Conservation (phyloP, 2,888 invertebrate species). For the Oscheius sp. region DNA sequence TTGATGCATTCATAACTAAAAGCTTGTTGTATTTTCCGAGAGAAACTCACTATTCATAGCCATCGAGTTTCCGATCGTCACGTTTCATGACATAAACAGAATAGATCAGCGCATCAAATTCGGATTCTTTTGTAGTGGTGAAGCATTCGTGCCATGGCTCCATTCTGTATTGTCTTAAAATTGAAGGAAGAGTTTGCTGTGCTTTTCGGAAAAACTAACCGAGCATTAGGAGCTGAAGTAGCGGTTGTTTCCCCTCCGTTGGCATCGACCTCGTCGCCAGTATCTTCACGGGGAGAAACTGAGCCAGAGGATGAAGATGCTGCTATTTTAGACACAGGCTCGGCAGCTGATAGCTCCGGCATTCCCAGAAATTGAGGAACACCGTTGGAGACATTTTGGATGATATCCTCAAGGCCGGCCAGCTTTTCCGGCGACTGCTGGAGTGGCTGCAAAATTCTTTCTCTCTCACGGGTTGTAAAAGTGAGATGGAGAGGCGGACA, state of each 20-base stretch:
- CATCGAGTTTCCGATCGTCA: slow-evolving; percentile 42
- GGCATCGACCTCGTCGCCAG: not conserved
- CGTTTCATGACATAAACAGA: slow-evolving; percentile 50
- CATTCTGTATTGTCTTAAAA: slow-evolving; percentile 6
- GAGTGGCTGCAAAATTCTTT: slow-evolving; percentile 11
- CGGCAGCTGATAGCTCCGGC: slow-evolving; percentile 8
- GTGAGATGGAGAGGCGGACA: not conserved
- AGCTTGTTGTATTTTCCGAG: not conserved
- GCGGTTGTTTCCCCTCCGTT: not conserved
- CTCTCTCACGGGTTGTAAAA: not conserved
- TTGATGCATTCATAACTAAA: slow-evolving; percentile 54
- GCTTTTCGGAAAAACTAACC: not conserved
- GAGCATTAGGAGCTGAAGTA: not conserved
- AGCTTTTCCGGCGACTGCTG: slow-evolving; percentile 27
- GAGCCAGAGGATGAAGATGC: slow-evolving; percentile 23
- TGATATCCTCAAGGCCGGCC: slow-evolving; percentile 19
- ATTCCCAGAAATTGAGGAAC: not conserved
- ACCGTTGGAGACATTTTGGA: slow-evolving; percentile 17
- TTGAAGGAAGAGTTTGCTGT: not conserved
- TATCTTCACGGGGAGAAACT: slow-evolving; percentile 4
- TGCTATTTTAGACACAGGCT: not conserved
- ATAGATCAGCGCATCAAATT: slow-evolving; percentile 53
- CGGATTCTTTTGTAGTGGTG: slow-evolving; percentile 36
- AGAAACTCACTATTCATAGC: slow-evolving; percentile 37
- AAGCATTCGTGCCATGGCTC: slow-evolving; percentile 55